These are phyloP conservation scores for Phoenoteleia sp. DNA, from an alignment of 2,888 invertebrate species.

Conservation along the genomic window DNA sequence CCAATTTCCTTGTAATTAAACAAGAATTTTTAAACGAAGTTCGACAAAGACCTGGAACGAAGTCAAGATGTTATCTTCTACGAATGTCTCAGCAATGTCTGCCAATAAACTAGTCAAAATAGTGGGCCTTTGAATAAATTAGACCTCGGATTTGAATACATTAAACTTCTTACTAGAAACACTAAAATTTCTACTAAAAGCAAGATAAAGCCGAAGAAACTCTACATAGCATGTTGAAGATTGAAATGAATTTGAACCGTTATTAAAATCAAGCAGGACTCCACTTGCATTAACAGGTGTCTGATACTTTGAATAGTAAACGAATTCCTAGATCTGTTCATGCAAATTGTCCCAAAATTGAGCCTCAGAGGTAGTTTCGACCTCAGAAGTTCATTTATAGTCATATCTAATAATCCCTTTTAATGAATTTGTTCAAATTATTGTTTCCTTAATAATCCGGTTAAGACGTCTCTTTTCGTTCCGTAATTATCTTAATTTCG, in stretches of 20 bases:
- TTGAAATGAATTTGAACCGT: conserved; percentile 1
- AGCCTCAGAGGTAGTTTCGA: conserved; percentile 7
- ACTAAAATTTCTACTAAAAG: conserved; percentile 6
- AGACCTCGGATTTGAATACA: conserved; percentile 51
- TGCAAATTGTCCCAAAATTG: conserved; percentile 56
- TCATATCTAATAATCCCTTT: neutral
- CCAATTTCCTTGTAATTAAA: conserved; percentile 29
- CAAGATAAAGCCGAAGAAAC: conserved; percentile 21
- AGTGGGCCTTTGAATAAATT: conserved; percentile 56
- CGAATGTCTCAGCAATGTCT: conserved; percentile 34
- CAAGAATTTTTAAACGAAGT: conserved; percentile 16
- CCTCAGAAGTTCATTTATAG: neutral
- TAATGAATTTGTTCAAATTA: conserved; percentile 42
- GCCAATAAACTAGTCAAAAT: conserved; percentile 67
- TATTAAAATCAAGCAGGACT: conserved; percentile 1
- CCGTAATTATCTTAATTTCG: conserved; percentile 39
- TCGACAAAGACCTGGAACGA: conserved; percentile 30
- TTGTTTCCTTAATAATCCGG: neutral
- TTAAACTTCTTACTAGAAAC: conserved; percentile 26
- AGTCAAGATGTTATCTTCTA: conserved; percentile 43
- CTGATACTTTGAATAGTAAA: conserved; percentile 30
- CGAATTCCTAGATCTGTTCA: conserved; percentile 65
- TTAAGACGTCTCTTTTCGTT: no score
- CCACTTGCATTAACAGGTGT: conserved; percentile 51
- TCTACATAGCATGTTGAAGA: conserved; percentile 27